Percentiles rank a stretch among this genome's conserved stretches.
phyloP scores from a whole-genome alignment of 2,797 vertebrate species.

The Sebastes hopkinsi region DNA sequence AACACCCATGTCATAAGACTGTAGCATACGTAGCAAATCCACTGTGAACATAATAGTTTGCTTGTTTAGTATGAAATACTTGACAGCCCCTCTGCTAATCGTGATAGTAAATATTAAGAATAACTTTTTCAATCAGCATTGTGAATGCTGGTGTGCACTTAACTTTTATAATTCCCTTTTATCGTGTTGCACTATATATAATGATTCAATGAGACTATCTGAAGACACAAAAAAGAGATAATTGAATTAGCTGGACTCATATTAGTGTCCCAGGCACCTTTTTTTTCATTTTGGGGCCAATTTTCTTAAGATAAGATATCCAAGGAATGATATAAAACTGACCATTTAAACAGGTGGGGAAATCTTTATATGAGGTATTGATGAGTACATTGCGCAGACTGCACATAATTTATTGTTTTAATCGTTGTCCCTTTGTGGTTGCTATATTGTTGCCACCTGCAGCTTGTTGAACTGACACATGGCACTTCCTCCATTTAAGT shows the following conservation, averaged over 20 bases:
- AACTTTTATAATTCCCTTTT: background rate
- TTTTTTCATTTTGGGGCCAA: background rate
- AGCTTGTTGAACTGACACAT: background rate
- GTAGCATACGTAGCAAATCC: background rate
- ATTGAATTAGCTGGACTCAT: slow-evolving; percentile 3
- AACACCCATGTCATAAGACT: background rate
- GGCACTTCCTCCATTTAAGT: background rate
- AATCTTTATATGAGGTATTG: background rate
- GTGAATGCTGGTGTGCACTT: background rate
- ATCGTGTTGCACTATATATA: background rate
- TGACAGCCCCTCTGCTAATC: background rate
- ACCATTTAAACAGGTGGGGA: background rate
- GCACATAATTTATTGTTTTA: slow-evolving; percentile 30
- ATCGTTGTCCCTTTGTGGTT: background rate
- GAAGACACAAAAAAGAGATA: background rate
- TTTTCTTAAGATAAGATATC: background rate
- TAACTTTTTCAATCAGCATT: background rate
- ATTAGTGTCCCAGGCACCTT: background rate
- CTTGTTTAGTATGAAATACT: background rate
- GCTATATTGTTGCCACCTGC: background rate
- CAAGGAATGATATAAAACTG: background rate
- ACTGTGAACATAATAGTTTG: background rate
- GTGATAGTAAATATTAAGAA: background rate
- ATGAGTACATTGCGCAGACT: background rate
- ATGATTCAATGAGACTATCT: background rate